Evolutionary conservation across 2,888 invertebrate species (phyloP), one percentile per base, ranked within the genome.

Genomic region (Clitarchus hookeri): DNA sequence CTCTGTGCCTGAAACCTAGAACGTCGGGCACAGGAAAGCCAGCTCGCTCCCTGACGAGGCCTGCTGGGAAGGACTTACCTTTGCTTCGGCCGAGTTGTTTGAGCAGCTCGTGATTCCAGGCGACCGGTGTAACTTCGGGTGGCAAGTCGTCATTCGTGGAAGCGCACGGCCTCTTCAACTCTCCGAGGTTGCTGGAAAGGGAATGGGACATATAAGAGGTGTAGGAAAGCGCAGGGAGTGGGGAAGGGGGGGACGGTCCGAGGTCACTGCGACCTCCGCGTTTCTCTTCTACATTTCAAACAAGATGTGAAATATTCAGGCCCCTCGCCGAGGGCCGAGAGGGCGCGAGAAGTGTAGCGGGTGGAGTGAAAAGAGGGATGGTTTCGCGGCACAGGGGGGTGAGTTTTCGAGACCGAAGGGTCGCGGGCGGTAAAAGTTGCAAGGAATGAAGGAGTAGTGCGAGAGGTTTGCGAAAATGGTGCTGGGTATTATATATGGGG

Each of bases 221-320:
- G 53, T 12, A 8, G 53, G 53, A 3, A 3, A 4, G 36, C 36
- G 36, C 1, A 36, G 36, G 36, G 36, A 8, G 53, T 1, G 8
- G 8, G 8, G 8, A 53, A 19, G 53, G 53, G 19, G 53, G 65
- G 65, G 65, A 16, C 12, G 8, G 53, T 12, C 53, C 2, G 65
- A 65, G 65, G 65, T 65, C 65, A 65, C 65, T 9, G 65, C 16
- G 65, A 65, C 65, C 65, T 65, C 65, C 23, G 8, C 23, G 65
- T n/a, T 23, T 65, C 65, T n/a, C 65, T 65, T 23, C 65, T n/a
- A 65, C 65, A 65, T 65, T 65, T 65, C 65, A 65, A 65, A 65
- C 65, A 65, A 65, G 65, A 12, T 65, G 23, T 65, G 65, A 65
- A 65, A 65, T 65, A 65, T 65, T 65, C 65, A 65, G 23, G 19